Percentiles rank a stretch among this genome's conserved stretches.
Evolutionary conservation across 2,888 invertebrate species (phyloP).

Genomic region (Julus scanicus): DNA sequence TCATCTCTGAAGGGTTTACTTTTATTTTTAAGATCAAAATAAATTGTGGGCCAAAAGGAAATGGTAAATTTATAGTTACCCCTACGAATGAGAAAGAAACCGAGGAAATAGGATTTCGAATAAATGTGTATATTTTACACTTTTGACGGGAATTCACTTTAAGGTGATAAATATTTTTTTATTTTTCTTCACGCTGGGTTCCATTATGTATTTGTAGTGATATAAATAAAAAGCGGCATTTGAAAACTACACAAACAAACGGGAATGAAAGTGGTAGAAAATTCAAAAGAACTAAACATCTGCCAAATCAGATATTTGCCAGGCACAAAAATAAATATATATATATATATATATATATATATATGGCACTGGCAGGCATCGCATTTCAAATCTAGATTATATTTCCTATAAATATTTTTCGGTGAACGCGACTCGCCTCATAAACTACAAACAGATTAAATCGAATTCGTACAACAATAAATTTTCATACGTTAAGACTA

Average conservation of each 20-base stretch:
- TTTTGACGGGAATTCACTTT: neutral
- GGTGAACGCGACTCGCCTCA: neutral
- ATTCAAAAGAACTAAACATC: neutral
- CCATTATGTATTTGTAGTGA: neutral
- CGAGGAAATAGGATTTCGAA: neutral
- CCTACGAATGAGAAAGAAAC: neutral
- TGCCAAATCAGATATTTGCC: conserved; percentile 11
- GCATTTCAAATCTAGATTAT: no score
- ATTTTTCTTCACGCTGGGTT: neutral
- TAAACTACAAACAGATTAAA: neutral
- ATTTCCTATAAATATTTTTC: neutral
- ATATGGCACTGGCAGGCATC: neutral
- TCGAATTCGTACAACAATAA: neutral
- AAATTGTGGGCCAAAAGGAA: neutral
- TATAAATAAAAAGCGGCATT: no score
- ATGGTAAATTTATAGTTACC: neutral
- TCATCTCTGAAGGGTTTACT: neutral
- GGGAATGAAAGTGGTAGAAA: neutral
- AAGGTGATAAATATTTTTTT: neutral
- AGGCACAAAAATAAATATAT: neutral
- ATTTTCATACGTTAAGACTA: neutral
- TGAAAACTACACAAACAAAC: neutral
- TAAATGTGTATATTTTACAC: no score
- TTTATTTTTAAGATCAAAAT: neutral
- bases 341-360: no score